Base-by-base conservation (phyloP, 2,888 invertebrate genomes). In the Lasioglossum marginatum region DNA sequence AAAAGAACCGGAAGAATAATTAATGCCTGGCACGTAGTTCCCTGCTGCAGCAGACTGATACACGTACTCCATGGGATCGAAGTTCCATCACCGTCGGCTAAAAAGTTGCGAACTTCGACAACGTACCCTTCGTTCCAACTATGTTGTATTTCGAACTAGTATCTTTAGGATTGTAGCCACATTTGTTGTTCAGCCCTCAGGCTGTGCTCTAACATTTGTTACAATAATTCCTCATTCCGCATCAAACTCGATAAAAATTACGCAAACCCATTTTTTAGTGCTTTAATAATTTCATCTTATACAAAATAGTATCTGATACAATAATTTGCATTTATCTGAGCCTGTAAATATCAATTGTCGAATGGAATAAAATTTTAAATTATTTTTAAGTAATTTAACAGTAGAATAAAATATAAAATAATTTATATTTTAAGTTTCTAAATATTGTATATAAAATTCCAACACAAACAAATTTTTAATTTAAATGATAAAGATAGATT, bases 1-100 rank as follows among this genome's bases (percentile, higher is more conserved):
- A 71, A 75, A 75, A 71, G 82, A 78, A 63, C 63, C 37, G 31
- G 16, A 14, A 19, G 68, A 77, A 78, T 84, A 77, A 82, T 84
- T 84, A 84, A 84, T 84, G 48, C 83, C 40, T 5, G 77, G 19
- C 83, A 84, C 83, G 83, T 84, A 60, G 31, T 31, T 10, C 37
- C 10, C 6, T 2, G 2, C 52, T 6, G 82, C 27, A 71, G 81
- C n/a, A 40, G 27, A 37, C 34, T 37, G 77, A 83, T 83, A 81
- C 76, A 68, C 77, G 45, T 37, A 8, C 43, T 34, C 34, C 63
- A 19, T 12, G 19, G 23, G 4, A 72, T 76, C 76, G 63, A 76
- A 76, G 71, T 76, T 31, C 16, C 34, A 57, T 72, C 66, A 52
- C 27, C 48, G 10, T 27, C 6, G 52, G 73, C 66, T 68, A 45